Base-by-base conservation (phyloP, 2,888 invertebrate species). In the Mechanitis mazaeus region DNA sequence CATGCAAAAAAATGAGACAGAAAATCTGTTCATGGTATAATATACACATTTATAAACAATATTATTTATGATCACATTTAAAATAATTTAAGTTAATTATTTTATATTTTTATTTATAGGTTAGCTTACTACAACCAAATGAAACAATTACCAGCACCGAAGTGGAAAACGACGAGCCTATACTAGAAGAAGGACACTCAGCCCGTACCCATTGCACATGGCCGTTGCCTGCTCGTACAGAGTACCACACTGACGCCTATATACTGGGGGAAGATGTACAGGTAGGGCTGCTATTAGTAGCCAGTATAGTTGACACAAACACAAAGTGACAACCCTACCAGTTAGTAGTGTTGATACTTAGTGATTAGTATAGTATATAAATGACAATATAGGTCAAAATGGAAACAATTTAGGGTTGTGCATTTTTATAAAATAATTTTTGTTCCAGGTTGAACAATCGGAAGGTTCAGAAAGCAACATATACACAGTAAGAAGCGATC, bases 161-260 rank as follows among this genome's bases (percentile, higher is more conserved):
- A 9, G 42, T 42, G 4, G 59, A 57, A 9, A 61, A 56, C 2
- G 57, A 54, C 33, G 65, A 55, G 5, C 47, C 42, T 33, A 11
- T 42, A 11, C 9, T 42, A 11, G 69, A 63, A 42, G 79, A 73
- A 65, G 69, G 70, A 53, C 83, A 72, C 61, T 78, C 80, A 60
- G 90, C 90, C 63, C 81, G 90, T 61, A 90, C 90, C 66, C 89
- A 91, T 75, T 86, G 85, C 77, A 84, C 90, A 67, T 91, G 90
- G 90, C 89, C 89, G 65, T 74, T 88, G 62, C 63, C 75, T 62
- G 67, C 67, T 61, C 72, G 66, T 69, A 59, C 66, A 45, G 63
- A 59, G 55, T 65, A 66, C 33, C 63, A 60, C 38, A 61, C 58
- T 31, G 68, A 70, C 42, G 72, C 68, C 2, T 76, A 71, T 59